Evolutionary conservation across 2,888 invertebrate species (phyloP).

Genomic region (Nomada fabriciana): DNA sequence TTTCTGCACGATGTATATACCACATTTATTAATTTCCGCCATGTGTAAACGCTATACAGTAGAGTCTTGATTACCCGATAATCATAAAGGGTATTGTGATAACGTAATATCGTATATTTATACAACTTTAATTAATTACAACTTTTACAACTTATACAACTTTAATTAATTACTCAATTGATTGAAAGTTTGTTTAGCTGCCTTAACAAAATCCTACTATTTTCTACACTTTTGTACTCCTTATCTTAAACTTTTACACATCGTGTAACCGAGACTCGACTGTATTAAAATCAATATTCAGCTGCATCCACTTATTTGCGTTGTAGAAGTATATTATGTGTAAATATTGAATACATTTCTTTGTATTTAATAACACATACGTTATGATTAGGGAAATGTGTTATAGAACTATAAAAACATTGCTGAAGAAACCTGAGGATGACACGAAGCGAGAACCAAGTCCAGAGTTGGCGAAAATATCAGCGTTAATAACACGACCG

Average conservation of each 20-base stretch:
- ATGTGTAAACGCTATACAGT: too few species aligned
- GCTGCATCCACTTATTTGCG: neutral
- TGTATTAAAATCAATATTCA: neutral
- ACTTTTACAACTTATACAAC: too few species aligned
- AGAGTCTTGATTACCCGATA: too few species aligned
- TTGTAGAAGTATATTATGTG: slow-evolving; percentile 12
- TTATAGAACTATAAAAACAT: slow-evolving; percentile 88
- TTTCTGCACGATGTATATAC: neutral
- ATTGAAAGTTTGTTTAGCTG: too few species aligned
- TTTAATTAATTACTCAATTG: too few species aligned
- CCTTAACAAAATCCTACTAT: too few species aligned
- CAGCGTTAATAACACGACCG: slow-evolving; percentile 92
- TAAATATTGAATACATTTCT: slow-evolving; percentile 18
- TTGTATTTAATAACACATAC: slow-evolving; percentile 30
- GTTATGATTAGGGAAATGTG: slow-evolving; percentile 52
- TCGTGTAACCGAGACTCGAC: too few species aligned
- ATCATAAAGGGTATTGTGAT: too few species aligned
- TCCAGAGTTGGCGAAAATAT: slow-evolving; percentile 93
- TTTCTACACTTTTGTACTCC: neutral
- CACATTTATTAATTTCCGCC: too few species aligned
- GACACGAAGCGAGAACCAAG: slow-evolving; percentile 88
- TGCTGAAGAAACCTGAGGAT: slow-evolving; percentile 87
- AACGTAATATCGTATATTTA: too few species aligned
- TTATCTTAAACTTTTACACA: too few species aligned
- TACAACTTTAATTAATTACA: too few species aligned